Evolutionary conservation across 1,140 invertebrate species (phyloP), one percentile per base, ranked within the genome.

Genomic region (Nephila pilipes): DNA sequence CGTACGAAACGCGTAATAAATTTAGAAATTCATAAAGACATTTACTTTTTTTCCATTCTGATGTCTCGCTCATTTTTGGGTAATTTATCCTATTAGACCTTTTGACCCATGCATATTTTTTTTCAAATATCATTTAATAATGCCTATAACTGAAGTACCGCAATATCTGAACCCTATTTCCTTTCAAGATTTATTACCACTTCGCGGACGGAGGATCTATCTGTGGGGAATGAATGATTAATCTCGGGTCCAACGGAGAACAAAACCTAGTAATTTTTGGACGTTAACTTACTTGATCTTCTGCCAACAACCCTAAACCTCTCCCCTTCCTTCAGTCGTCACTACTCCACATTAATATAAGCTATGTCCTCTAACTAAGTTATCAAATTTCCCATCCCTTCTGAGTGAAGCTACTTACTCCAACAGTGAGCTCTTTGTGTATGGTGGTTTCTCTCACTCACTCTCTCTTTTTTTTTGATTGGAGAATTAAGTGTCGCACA

Each of bases 181-280:
- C 32, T 36, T 55, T 83, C 54, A 83, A 83, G 81, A 83, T 83
- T 83, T 83, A 83, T 83, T 83, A n/a, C 81, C 81, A 83, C 38
- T 83, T 57, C 54, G 54, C 25, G 25, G n/a, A 57, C 81, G n/a
- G 18, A 83, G 25, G 81, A 83, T 46, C 81, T 55, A 83, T 83
- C 81, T 83, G 81, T 16, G 18, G 54, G 54, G 81, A 57, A 83
- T 83, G 81, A 83, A 83, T 83, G 81, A 83, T 83, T 83, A 83
- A 83, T 83, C 38, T 55, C 10, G 22, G 32, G 69, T 75, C 69
- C 69, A 75, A 18, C 69, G 69, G 38, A 83, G 81, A 83, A 83
- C 81, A 83, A 83, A 83, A 83, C 81, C 81, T 57, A 83, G 81
- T 83, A 83, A 83, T 83, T 83, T 83, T 57, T 83, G 81, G 81